phyloP scores from a whole-genome alignment of 2,113 vertebrate species.

The Ifrita kowaldi region DNA sequence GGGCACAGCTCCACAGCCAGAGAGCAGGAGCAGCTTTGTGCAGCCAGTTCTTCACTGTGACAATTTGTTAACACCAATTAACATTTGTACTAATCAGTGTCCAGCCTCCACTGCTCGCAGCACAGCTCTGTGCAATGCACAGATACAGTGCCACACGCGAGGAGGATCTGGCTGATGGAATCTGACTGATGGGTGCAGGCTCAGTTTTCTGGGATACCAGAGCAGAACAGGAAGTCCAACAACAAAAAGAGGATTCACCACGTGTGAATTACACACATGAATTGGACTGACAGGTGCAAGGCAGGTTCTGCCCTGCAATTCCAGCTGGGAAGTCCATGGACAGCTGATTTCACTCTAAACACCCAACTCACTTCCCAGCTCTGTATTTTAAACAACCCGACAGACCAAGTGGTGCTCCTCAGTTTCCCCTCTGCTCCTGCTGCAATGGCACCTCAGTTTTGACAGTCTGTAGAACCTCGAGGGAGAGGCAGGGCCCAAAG shows the following conservation, averaged over 20 bases:
- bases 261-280: accelerated
- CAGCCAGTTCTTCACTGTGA: neutral
- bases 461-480: neutral
- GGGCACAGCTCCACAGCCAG: neutral
- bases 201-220: neutral
- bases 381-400: accelerated
- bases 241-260: neutral
- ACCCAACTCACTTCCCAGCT: neutral
- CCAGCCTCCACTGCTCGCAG: neutral
- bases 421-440: neutral
- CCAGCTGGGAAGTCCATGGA: neutral
- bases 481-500: neutral
- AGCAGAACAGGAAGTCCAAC: neutral
- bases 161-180: neutral
- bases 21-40: neutral
- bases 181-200: neutral
- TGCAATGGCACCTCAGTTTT: neutral
- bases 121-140: neutral
- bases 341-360: neutral
- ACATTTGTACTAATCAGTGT: neutral
- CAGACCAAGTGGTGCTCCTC: neutral
- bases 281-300: accelerated
- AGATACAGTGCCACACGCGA: accelerated
- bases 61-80: neutral
- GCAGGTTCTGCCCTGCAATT: neutral